Evolutionary conservation across 2,797 vertebrate genomes (phyloP).

Genomic region (Salarias fasciatus): DNA sequence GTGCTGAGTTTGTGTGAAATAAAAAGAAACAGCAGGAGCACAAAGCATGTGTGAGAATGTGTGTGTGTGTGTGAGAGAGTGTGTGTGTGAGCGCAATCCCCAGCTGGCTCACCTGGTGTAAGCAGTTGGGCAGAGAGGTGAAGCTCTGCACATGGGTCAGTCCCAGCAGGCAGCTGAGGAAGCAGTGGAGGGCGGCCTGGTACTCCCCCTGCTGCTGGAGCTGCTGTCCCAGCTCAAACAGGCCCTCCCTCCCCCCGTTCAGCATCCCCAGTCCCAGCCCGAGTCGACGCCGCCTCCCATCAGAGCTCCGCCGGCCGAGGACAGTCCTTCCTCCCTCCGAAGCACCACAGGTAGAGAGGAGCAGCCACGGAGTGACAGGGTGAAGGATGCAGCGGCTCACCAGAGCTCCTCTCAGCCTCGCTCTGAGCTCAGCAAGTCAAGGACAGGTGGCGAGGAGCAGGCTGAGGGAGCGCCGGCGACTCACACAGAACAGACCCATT

Average conservation of each 20-base stretch:
- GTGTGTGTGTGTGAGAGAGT: constrained; percentile 20
- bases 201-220: constrained; percentile 87
- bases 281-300: constrained; percentile 79
- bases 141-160: constrained; percentile 87
- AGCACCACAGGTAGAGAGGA: constrained; percentile 62
- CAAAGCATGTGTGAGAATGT: neutral
- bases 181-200: constrained; percentile 86
- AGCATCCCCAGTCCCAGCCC: constrained; percentile 83
- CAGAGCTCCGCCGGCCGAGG: constrained; percentile 68
- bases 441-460: constrained; percentile 78
- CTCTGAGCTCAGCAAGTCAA: constrained; percentile 75
- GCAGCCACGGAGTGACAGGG: constrained; percentile 31
- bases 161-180: constrained; percentile 86
- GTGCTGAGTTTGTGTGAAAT: constrained; percentile 2
- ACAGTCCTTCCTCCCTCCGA: constrained; percentile 49
- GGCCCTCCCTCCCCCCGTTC: constrained; percentile 85
- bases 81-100: neutral
- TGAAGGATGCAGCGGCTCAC: constrained; percentile 39
- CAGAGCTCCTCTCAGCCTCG: constrained; percentile 48
- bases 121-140: constrained; percentile 85
- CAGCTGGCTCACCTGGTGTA: constrained; percentile 84
- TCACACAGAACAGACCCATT: constrained; percentile 73
- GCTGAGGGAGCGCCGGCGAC: constrained; percentile 68
- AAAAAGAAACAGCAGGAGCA: neutral
- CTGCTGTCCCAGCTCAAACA: constrained; percentile 87